Percentiles rank a stretch among this genome's conserved stretches.
phyloP scores from a whole-genome alignment of 2,888 invertebrate genomes.

The Dinocampus coccinellae region DNA sequence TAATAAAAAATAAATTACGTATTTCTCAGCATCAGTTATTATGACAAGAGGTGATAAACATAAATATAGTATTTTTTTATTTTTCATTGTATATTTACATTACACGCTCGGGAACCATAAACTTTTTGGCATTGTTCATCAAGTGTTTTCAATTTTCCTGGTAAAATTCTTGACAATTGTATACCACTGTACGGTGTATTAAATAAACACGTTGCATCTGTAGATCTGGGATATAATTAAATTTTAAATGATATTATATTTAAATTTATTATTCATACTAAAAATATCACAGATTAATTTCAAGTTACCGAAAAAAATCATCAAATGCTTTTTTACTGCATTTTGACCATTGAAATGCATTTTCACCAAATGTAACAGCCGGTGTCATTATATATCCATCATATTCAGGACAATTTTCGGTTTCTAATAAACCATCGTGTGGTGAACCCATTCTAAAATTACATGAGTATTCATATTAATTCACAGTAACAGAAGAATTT shows the following conservation, averaged over 20 bases:
- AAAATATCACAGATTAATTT: not conserved
- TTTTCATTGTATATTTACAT: slow-evolving; percentile 70
- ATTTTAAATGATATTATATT: slow-evolving; percentile 66
- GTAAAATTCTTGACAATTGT: slow-evolving; percentile 84
- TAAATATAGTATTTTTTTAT: not conserved
- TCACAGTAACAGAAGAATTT: not conserved
- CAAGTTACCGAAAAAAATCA: slow-evolving; percentile 52
- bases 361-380: slow-evolving; percentile 42
- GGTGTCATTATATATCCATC: slow-evolving; percentile 57
- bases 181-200: slow-evolving; percentile 89
- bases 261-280: not conserved
- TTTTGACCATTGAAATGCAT: slow-evolving; percentile 58
- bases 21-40: not conserved
- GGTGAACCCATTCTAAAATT: slow-evolving; percentile 55
- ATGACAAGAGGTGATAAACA: not conserved
- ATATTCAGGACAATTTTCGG: slow-evolving; percentile 40
- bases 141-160: slow-evolving; percentile 85
- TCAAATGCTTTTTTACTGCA: slow-evolving; percentile 50
- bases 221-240: slow-evolving; percentile 78
- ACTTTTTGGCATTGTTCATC: slow-evolving; percentile 92
- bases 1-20: not conserved
- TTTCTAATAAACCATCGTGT: slow-evolving; percentile 52
- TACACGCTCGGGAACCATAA: slow-evolving; percentile 82
- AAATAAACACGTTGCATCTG: slow-evolving; percentile 82
- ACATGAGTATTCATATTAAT: slow-evolving; percentile 3